phyloP scores from a whole-genome alignment of 2,888 invertebrate genomes.

The Vesta saturnalis region DNA sequence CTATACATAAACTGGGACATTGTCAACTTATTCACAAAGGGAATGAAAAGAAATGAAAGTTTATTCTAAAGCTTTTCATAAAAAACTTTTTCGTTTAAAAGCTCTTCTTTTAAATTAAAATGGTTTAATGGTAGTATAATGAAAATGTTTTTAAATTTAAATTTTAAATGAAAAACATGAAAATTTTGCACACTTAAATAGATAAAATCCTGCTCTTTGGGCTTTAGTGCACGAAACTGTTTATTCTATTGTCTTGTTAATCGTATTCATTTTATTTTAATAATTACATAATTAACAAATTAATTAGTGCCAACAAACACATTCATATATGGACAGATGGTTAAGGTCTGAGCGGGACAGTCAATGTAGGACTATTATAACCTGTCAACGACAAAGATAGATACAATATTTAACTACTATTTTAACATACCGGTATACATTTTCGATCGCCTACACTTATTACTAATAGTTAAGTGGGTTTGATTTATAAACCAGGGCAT shows the following conservation, averaged over 20 bases:
- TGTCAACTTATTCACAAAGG: slow-evolving; percentile 39
- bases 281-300: not conserved
- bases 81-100: slow-evolving; percentile 29
- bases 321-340: slow-evolving; percentile 6
- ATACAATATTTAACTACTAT: slow-evolving; percentile 5
- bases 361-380: not conserved
- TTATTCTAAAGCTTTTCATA: slow-evolving; percentile 29
- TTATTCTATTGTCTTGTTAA: too few relatives aligned
- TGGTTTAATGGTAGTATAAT: slow-evolving; percentile 9
- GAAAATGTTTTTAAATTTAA: not conserved
- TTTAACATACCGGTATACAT: slow-evolving; percentile 9
- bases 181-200: not conserved
- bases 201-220: not conserved
- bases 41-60: slow-evolving; percentile 42
- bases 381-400: not conserved
- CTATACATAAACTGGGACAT: slow-evolving; percentile 40
- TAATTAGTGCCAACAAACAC: slow-evolving; percentile 1
- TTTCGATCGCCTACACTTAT: slow-evolving; percentile 6
- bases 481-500: not conserved
- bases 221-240: too few relatives aligned
- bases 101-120: slow-evolving; percentile 27
- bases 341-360: not conserved
- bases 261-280: not conserved
- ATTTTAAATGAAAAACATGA: not conserved
- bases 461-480: slow-evolving; percentile 11